A percentile compares a stretch with the other conserved stretches of the same genome.
These are phyloP conservation scores for Propithecus coquereli DNA, from an alignment of 2,113 vertebrate species.

Conservation along the genomic window DNA sequence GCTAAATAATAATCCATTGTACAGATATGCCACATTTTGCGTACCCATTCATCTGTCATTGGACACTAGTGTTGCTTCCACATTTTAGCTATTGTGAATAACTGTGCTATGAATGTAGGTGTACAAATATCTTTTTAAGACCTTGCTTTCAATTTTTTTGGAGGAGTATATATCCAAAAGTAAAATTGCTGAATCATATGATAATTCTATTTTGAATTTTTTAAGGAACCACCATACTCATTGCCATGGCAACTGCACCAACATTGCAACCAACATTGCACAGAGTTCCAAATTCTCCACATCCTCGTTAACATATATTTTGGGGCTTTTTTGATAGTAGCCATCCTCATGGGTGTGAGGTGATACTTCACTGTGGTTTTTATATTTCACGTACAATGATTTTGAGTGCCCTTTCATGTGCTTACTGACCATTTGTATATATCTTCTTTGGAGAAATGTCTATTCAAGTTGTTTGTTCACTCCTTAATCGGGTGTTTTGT, in stretches of 20 bases:
- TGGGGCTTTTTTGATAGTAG: background rate
- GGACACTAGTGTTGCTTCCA: background rate
- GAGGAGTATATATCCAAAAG: background rate
- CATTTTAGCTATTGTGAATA: background rate
- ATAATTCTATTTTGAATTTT: background rate
- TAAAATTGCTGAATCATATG: background rate
- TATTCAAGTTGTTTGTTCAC: background rate
- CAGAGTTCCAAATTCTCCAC: background rate
- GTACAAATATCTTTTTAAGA: background rate
- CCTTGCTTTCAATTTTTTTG: background rate
- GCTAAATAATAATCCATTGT: background rate
- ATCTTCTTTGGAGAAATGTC: background rate
- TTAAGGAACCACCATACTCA: background rate
- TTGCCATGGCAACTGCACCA: background rate
- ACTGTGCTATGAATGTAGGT: background rate
- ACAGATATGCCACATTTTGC: background rate
- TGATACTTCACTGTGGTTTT: background rate
- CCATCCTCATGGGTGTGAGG: background rate
- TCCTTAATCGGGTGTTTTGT: background rate
- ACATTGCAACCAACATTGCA: background rate
- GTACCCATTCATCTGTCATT: background rate
- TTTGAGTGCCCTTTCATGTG: background rate
- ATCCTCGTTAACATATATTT: background rate
- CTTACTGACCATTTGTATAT: background rate
- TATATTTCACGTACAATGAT: background rate